Conservation (phyloP, 2,888 invertebrate genomes). For the Hypsopygia costalis region DNA sequence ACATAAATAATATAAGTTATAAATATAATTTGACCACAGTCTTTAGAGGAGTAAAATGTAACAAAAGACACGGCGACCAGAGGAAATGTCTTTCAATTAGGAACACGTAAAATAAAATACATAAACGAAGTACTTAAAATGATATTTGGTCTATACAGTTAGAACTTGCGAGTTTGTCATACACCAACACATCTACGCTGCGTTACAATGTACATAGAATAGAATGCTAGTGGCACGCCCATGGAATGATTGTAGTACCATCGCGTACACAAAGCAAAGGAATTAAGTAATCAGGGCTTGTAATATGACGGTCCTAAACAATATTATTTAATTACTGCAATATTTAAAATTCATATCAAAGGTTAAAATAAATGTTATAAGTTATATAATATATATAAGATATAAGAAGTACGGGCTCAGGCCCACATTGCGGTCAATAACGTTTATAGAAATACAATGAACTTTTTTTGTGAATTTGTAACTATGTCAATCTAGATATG, state of each 20-base stretch:
- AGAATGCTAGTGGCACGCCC: slow-evolving; percentile 35
- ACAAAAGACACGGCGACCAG: slow-evolving; percentile 49
- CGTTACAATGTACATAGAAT: slow-evolving; percentile 17
- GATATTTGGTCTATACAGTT: slow-evolving; percentile 61
- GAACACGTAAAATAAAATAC: slow-evolving; percentile 57
- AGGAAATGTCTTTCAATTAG: slow-evolving; percentile 68
- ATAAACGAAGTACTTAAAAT: slow-evolving; percentile 40
- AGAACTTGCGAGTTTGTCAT: slow-evolving; percentile 33
- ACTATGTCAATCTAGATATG: too few species aligned
- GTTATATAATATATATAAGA: too few species aligned
- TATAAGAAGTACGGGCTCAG: too few species aligned
- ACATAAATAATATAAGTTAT: slow-evolving; percentile 75
- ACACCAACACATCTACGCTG: slow-evolving; percentile 20
- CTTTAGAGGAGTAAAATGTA: slow-evolving; percentile 63
- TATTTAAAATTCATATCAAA: too few species aligned
- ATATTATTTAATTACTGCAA: too few species aligned
- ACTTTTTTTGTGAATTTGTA: too few species aligned
- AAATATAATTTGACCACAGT: slow-evolving; percentile 70
- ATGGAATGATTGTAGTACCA: slow-evolving; percentile 59
- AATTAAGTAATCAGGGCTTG: too few species aligned
- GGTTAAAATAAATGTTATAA: too few species aligned
- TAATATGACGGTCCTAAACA: too few species aligned
- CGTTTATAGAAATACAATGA: too few species aligned
- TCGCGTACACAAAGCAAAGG: slow-evolving; percentile 30
- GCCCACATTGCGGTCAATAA: too few species aligned